Evolutionary conservation across 1,140 invertebrate species (phyloP).

Genomic region (Drosophila kikkawai): DNA sequence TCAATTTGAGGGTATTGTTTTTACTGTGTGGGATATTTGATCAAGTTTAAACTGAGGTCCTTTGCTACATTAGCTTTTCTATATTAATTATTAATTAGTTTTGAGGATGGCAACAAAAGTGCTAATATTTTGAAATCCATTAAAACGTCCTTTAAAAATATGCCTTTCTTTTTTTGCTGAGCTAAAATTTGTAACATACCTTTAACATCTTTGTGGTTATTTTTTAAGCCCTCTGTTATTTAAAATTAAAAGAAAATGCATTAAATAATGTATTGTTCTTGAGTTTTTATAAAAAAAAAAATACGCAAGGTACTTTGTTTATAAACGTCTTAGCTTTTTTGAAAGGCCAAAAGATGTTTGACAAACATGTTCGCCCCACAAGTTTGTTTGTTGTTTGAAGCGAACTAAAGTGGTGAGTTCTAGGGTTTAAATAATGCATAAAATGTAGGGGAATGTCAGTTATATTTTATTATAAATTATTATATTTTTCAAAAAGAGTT

Average conservation of each 20-base stretch:
- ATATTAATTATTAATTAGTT: neutral
- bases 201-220: no score
- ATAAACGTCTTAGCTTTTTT: neutral
- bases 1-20: constrained; percentile 1
- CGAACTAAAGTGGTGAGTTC: constrained; percentile 13
- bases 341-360: neutral
- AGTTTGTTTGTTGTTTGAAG: constrained; percentile 20
- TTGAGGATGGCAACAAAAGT: neutral
- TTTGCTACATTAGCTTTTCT: neutral
- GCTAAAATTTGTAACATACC: no score
- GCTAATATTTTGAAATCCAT: no score
- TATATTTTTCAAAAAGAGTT: neutral
- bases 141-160: no score
- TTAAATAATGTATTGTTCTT: neutral
- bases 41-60: neutral
- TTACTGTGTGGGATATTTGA: neutral
- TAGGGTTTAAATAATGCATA: constrained; percentile 5
- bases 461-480: no score
- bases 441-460: neutral
- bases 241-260: neutral
- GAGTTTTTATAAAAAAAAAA: neutral
- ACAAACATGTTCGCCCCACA: constrained; percentile 33
- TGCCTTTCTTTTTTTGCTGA: no score
- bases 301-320: no score
- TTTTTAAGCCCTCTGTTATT: no score